Evolutionary conservation across 2,113 vertebrate genomes (phyloP).

Genomic region (Macrotus californicus): DNA sequence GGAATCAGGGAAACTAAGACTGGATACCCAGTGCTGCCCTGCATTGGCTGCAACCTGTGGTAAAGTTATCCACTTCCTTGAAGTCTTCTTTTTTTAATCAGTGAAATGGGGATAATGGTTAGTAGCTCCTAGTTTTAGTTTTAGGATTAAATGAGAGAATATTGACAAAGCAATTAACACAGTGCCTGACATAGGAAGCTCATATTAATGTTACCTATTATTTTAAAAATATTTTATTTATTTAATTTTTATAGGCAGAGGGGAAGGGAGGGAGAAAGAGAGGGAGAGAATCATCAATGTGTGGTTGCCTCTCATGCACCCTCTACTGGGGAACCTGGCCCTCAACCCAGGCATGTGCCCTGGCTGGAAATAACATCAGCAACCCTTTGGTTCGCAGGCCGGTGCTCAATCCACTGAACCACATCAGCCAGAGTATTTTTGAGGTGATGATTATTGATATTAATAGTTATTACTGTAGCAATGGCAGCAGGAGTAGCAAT

Average conservation of each 20-base stretch:
- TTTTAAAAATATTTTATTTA: background rate
- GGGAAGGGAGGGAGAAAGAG: too few species aligned
- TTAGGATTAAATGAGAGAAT: background rate
- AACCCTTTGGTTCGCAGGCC: too few species aligned
- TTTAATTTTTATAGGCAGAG: too few species aligned
- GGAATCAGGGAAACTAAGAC: background rate
- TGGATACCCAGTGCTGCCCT: background rate
- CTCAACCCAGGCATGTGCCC: too few species aligned
- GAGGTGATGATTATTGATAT: background rate
- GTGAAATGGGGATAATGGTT: background rate
- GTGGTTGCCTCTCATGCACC: too few species aligned
- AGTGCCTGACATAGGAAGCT: background rate
- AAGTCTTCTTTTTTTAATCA: background rate
- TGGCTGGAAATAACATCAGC: too few species aligned
- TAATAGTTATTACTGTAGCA: background rate
- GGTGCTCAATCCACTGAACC: too few species aligned
- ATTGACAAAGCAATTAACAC: background rate
- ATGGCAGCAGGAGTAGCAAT: background rate
- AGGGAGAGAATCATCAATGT: too few species aligned
- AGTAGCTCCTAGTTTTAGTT: background rate
- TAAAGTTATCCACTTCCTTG: background rate
- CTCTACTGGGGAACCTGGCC: too few species aligned
- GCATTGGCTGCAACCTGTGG: background rate
- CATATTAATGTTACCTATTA: background rate
- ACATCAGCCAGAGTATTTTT: background rate